Conservation (phyloP, 2,888 invertebrate species). For the Ceriagrion tenellum region DNA sequence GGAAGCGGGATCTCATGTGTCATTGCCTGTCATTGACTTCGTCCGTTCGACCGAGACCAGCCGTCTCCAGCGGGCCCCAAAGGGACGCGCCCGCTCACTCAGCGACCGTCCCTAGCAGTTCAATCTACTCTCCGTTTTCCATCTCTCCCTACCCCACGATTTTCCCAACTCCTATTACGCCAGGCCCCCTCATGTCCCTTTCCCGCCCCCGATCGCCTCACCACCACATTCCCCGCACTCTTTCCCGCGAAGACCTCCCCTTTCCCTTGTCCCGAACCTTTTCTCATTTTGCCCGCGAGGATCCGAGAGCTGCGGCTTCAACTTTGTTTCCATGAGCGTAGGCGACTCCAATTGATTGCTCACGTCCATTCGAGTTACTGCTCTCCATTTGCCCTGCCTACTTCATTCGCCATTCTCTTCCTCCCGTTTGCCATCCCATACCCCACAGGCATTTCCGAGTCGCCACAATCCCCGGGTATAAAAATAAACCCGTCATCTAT, state of each 20-base stretch:
- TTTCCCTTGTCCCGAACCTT: not conserved
- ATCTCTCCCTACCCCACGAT: not conserved
- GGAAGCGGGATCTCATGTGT: constrained; percentile 41
- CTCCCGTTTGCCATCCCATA: not conserved
- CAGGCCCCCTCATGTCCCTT: too few relatives aligned
- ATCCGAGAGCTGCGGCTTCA: constrained; percentile 3
- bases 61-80: not conserved
- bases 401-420: not conserved
- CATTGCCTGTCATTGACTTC: constrained; percentile 63
- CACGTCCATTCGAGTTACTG: constrained; percentile 60
- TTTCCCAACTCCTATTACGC: not conserved
- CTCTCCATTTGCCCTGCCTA: constrained; percentile 23
- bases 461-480: not conserved
- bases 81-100: constrained; percentile 6
- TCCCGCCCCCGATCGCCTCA: not conserved
- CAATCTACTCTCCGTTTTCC: not conserved
- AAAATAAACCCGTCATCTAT: not conserved
- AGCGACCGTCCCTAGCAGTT: not conserved
- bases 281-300: constrained; percentile 22
- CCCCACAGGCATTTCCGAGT: not conserved
- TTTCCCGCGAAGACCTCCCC: not conserved
- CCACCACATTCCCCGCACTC: not conserved
- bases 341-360: constrained; percentile 60
- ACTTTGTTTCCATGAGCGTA: constrained; percentile 53
- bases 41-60: constrained; percentile 52